phyloP scores from a whole-genome alignment of 2,797 vertebrate species.

The Micrastur ruficollis region DNA sequence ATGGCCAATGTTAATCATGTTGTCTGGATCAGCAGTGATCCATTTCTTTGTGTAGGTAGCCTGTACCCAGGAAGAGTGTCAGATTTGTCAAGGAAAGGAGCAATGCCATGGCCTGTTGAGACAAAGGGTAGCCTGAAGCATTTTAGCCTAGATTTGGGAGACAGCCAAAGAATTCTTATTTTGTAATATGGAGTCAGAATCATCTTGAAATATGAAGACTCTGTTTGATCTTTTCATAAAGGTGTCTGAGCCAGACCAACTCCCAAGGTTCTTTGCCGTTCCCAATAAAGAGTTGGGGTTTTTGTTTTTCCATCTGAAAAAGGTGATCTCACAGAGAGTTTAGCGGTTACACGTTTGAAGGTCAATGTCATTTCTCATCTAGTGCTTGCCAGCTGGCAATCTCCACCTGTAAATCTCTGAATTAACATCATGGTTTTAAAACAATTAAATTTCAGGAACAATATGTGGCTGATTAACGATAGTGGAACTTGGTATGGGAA shows the following conservation, averaged over 20 bases:
- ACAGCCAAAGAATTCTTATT: background rate
- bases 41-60: background rate
- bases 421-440: constrained; percentile 25
- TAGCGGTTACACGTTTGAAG: background rate
- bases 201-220: background rate
- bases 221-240: background rate
- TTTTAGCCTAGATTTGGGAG: background rate
- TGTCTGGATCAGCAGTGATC: background rate
- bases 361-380: background rate
- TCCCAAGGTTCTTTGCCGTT: background rate
- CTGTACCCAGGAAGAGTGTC: background rate
- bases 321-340: background rate
- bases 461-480: constrained; percentile 11
- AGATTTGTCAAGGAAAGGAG: background rate
- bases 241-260: background rate
- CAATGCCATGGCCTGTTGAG: background rate
- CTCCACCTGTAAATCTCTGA: constrained; percentile 1
- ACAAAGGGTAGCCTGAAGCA: background rate
- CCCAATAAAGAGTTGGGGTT: background rate
- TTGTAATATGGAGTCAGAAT: background rate
- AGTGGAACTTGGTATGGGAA: constrained; percentile 3
- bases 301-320: background rate
- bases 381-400: constrained; percentile 28
- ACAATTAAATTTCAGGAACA: constrained; percentile 58
- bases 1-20: background rate